These are phyloP conservation scores for Hoplostethus atlanticus DNA, from an alignment of 2,797 vertebrate species.

Conservation along the genomic window DNA sequence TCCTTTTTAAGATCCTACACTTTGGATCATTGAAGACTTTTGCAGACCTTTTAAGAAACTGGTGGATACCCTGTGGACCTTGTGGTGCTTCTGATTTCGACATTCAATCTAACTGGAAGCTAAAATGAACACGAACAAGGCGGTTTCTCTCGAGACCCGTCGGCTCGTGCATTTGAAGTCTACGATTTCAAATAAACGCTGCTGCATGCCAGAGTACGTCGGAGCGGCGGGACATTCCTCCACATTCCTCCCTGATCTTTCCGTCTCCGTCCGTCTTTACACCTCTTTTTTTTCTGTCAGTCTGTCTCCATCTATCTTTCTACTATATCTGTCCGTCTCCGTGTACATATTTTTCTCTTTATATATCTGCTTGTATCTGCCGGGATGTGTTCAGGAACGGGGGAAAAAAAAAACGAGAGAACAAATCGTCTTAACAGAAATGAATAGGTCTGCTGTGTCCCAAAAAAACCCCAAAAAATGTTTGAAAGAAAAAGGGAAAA, in stretches of 20 bases:
- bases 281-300: constrained; percentile 1
- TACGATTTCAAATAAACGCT: neutral
- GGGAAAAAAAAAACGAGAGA: neutral
- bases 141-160: constrained; percentile 8
- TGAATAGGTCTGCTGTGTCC: constrained; percentile 18
- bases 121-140: constrained; percentile 48
- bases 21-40: too few species aligned
- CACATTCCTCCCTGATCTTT: constrained; percentile 26
- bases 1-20: too few species aligned
- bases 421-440: constrained; percentile 7
- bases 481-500: neutral
- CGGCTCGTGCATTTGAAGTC: constrained; percentile 7
- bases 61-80: too few species aligned
- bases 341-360: constrained; percentile 11
- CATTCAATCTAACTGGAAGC: constrained; percentile 1
- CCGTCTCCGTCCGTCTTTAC: constrained; percentile 11
- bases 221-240: constrained; percentile 40
- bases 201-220: constrained; percentile 1
- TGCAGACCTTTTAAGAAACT: too few species aligned
- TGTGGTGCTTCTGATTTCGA: neutral
- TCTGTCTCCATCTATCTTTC: neutral
- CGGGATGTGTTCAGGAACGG: constrained; percentile 18
- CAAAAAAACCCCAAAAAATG: constrained; percentile 11
- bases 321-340: constrained; percentile 7
- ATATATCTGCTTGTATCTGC: neutral